These are phyloP conservation scores for Crambe crambe DNA, from an alignment of 37 sponge, comb jelly and placozoan genomes.

Conservation along the genomic window DNA sequence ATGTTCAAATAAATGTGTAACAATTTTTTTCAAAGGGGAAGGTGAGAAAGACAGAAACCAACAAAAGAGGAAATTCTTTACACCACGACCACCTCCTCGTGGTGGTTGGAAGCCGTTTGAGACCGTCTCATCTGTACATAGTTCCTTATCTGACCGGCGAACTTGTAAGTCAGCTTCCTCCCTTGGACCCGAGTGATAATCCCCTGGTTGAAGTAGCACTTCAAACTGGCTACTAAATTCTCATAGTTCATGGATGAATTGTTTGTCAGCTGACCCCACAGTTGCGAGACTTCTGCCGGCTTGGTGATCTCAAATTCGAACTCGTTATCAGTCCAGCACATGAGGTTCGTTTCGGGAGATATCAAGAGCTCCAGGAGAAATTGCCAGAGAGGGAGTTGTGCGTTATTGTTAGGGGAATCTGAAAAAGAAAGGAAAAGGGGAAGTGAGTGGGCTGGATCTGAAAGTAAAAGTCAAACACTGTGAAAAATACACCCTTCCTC, in stretches of 20 bases:
- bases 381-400: slow-evolving; percentile 83
- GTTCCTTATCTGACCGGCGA: slow-evolving; percentile 6
- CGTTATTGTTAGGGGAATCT: background rate
- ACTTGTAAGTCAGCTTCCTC: slow-evolving; percentile 56
- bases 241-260: slow-evolving; percentile 85
- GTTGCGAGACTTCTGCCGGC: slow-evolving; percentile 82
- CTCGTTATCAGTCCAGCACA: slow-evolving; percentile 80
- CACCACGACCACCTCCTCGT: slow-evolving; percentile 37
- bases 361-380: slow-evolving; percentile 90
- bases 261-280: slow-evolving; percentile 88
- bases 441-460: too few species aligned
- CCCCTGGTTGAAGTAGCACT: slow-evolving; percentile 86
- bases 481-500: too few species aligned
- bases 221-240: slow-evolving; percentile 79
- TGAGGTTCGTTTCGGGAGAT: slow-evolving; percentile 53
- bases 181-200: slow-evolving; percentile 85
- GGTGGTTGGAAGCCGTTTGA: background rate
- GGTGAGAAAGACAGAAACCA: background rate
- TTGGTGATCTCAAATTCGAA: slow-evolving; percentile 89
- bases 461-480: too few species aligned
- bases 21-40: background rate
- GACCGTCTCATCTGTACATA: slow-evolving; percentile 34
- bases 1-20: background rate
- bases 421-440: too few species aligned
- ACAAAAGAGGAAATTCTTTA: too few species aligned